A percentile compares a stretch with the other conserved stretches of the same genome.
phyloP scores from a whole-genome alignment of 2,888 invertebrate species.

The Cheilosia vulpina region DNA sequence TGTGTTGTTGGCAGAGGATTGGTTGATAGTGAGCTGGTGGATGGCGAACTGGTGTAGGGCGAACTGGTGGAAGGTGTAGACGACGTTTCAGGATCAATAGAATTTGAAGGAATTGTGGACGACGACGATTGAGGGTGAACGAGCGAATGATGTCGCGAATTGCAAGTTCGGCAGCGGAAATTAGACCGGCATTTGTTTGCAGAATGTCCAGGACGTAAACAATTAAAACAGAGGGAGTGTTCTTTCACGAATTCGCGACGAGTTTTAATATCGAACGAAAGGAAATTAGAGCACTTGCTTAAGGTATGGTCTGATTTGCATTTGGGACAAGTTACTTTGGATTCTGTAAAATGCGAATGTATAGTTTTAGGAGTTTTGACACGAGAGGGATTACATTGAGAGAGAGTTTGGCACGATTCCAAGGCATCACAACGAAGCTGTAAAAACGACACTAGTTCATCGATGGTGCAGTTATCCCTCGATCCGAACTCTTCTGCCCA shows the following conservation, averaged over 20 bases:
- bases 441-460: too few relatives aligned
- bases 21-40: not conserved
- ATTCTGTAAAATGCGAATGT: too few relatives aligned
- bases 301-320: conserved; percentile 17
- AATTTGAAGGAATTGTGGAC: not conserved
- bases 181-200: conserved; percentile 4
- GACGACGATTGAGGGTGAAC: not conserved
- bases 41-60: not conserved
- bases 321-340: not conserved
- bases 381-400: too few relatives aligned
- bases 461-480: too few relatives aligned
- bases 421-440: too few relatives aligned
- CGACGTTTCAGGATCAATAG: not conserved
- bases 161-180: conserved; percentile 1
- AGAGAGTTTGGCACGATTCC: too few relatives aligned
- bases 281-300: not conserved
- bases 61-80: not conserved
- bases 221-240: conserved; percentile 9
- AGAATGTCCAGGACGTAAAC: conserved; percentile 14
- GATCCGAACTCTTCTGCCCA: too few relatives aligned
- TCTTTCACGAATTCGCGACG: conserved; percentile 24
- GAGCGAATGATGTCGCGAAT: conserved; percentile 3
- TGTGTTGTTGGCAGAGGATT: conserved; percentile 13
- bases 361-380: not conserved
- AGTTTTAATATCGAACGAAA: conserved; percentile 13